Evolutionary conservation across 2,888 invertebrate species (phyloP), one percentile per base, ranked within the genome.

Genomic region (Rhyacophila evoluta): DNA sequence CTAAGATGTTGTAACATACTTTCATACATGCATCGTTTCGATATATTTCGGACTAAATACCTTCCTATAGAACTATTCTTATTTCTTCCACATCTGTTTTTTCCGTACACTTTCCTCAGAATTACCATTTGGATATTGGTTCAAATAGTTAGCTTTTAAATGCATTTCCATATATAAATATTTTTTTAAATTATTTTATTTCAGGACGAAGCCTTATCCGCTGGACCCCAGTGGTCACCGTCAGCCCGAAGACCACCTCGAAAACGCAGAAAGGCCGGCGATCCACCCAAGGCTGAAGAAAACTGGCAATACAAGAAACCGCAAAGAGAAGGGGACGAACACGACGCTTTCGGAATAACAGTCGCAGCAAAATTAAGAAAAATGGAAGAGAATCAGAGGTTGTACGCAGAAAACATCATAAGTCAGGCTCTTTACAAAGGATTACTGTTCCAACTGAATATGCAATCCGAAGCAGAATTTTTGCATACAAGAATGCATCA

Each of bases 401-500:
- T 82, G 0, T 75, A 75, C 36, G 81, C 82, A 6, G 81, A 80
- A 68, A 81, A 81, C 55, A 78, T 82, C 10, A 81, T 82, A 10
- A 82, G 78, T 41, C 80, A 81, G 72, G 75, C 80, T 1, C 72
- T 82, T n/a, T 82, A 79, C 75, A 77, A 79, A 38, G 82, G 82
- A 38, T 71, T 79, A 72, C 75, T 79, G 38, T 82, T 80, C 75
- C 82, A 83, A 74, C 76, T 81, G 77, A 80, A 74, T 33, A 19
- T 79, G 27, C 77, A 79, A 28, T 69, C 77, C 39, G 79, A 81
- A 74, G 75, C 73, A 67, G 82, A 75, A n/a, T 75, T 81, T 72
- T 72, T 79, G 27, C 15, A 55, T 71, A 67, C 80, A 74, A 78
- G 82, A 74, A 74, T 80, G 33, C 74, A 74, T 1, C 69, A 78